Percentiles rank a stretch among this genome's conserved stretches.
phyloP scores from a whole-genome alignment of 2,888 invertebrate species.

The Leptarthrus brevirostris region DNA sequence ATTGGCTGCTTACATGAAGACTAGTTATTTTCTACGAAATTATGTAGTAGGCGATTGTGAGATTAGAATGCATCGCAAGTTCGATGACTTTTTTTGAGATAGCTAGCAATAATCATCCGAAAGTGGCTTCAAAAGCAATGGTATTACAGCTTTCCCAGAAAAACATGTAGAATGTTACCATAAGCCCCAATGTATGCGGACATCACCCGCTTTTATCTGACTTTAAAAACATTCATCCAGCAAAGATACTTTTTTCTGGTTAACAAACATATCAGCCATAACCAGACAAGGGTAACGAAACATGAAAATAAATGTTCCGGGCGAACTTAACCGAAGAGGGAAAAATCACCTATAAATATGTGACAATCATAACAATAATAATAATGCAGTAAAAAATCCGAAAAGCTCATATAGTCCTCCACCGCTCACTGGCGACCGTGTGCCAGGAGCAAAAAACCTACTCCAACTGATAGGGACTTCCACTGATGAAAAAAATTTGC shows the following conservation, averaged over 20 bases:
- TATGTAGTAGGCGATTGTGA: not conserved
- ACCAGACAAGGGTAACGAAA: slow-evolving; percentile 1
- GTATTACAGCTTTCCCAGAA: no score
- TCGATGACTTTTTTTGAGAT: slow-evolving; percentile 12
- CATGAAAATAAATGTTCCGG: slow-evolving; percentile 6
- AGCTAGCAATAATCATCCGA: not conserved
- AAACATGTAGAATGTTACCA: no score
- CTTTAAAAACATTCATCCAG: not conserved
- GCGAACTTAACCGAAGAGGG: not conserved
- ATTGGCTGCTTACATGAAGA: slow-evolving; percentile 30
- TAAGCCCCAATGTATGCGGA: no score
- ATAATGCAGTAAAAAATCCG: slow-evolving; percentile 5
- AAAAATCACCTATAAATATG: slow-evolving; percentile 12
- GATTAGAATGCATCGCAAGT: slow-evolving; percentile 10
- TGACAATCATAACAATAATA: slow-evolving; percentile 28
- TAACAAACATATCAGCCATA: not conserved
- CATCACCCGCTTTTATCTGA: slow-evolving; percentile 2
- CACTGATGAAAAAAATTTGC: not conserved
- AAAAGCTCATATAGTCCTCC: not conserved
- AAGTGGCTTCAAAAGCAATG: no score
- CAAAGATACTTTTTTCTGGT: not conserved
- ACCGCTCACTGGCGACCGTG: not conserved
- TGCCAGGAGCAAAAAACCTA: no score
- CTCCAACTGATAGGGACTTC: not conserved
- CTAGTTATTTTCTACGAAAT: slow-evolving; percentile 8